These are phyloP conservation scores for Caretta caretta DNA, from an alignment of 2,113 vertebrate genomes.

Conservation along the genomic window DNA sequence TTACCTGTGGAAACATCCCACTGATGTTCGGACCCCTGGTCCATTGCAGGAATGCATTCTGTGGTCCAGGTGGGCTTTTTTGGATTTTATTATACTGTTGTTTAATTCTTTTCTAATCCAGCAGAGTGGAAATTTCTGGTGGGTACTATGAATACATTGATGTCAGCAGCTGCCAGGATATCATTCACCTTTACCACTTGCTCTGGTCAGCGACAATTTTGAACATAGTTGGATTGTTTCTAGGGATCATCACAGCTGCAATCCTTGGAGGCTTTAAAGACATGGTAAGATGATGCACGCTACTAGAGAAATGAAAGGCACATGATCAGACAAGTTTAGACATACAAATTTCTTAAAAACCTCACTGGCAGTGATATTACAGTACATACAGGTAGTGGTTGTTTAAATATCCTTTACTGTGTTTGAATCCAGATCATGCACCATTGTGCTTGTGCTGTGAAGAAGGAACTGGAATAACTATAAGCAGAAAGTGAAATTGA, in stretches of 20 bases:
- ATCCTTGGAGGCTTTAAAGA: slow-evolving; percentile 98
- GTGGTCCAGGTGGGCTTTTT: neutral
- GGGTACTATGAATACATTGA: slow-evolving; percentile 98
- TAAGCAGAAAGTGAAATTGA: neutral
- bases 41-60: neutral
- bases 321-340: neutral
- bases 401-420: neutral
- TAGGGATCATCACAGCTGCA: slow-evolving; percentile 98
- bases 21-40: neutral
- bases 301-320: neutral
- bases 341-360: neutral
- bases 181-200: slow-evolving; percentile 96
- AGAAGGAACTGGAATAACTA: neutral
- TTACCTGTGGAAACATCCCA: neutral
- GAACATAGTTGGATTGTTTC: slow-evolving; percentile 94
- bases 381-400: neutral
- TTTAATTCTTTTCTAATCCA: slow-evolving; percentile 44
- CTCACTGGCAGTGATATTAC: neutral
- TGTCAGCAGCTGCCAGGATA: slow-evolving; percentile 96
- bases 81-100: neutral
- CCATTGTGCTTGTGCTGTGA: neutral
- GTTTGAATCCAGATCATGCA: neutral
- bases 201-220: slow-evolving; percentile 97
- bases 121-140: slow-evolving; percentile 87
- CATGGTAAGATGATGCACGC: slow-evolving; percentile 84